These are phyloP conservation scores for Chionomys nivalis DNA, from an alignment of 2,113 vertebrate species.

Conservation along the genomic window DNA sequence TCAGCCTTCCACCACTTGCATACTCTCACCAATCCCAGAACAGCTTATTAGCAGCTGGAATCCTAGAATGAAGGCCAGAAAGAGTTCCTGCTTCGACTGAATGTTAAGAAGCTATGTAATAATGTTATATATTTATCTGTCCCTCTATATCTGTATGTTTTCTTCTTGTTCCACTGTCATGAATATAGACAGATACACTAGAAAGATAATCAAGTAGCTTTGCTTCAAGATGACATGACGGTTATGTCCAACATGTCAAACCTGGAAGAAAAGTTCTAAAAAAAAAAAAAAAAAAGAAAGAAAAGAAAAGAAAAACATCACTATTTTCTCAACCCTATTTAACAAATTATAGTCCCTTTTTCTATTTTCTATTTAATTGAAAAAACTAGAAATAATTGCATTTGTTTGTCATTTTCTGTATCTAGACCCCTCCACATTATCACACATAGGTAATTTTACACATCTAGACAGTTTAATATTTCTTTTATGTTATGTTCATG, in stretches of 20 bases:
- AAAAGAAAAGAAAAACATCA: neutral
- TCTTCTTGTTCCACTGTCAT: neutral
- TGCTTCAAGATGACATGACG: neutral
- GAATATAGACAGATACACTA: neutral
- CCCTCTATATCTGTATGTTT: neutral
- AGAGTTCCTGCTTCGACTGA: no score
- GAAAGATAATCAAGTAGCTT: neutral
- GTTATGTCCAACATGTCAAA: neutral
- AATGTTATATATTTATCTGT: neutral
- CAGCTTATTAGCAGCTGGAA: neutral
- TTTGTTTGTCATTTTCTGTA: neutral
- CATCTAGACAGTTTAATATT: neutral
- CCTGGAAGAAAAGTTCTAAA: neutral
- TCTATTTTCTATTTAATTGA: neutral
- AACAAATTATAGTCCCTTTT: neutral
- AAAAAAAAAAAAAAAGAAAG: neutral
- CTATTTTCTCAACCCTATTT: neutral
- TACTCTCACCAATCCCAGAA: no score
- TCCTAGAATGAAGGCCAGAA: neutral
- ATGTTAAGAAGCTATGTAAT: neutral
- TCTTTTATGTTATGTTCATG: slow-evolving; percentile 14
- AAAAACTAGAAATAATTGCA: neutral
- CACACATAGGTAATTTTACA: neutral
- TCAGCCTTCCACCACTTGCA: neutral
- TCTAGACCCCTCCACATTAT: neutral